A percentile compares a stretch with the other conserved stretches of the same genome.
Evolutionary conservation across 64 coral and sea anemone species (phyloP).

Genomic region (Platygyra sinensis): DNA sequence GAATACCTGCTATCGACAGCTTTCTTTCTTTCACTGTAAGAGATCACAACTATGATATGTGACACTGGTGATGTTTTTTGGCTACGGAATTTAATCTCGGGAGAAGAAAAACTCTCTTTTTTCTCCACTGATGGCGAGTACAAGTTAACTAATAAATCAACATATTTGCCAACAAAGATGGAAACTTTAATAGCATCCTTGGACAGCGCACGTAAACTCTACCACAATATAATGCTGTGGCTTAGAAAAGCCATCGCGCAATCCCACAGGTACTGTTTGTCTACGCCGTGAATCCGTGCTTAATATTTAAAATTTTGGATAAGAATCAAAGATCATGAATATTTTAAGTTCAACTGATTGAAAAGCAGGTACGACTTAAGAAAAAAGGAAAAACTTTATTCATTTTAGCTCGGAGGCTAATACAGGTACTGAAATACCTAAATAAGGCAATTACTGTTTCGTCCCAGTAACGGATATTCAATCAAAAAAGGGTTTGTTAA

Average conservation of each 20-base stretch:
- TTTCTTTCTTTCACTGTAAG: background rate
- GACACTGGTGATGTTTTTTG: background rate
- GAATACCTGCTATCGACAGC: background rate
- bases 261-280: slow-evolving; percentile 7
- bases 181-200: slow-evolving; percentile 26
- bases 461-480: background rate
- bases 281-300: background rate
- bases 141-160: background rate
- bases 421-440: background rate
- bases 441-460: slow-evolving; percentile 15
- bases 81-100: background rate
- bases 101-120: background rate
- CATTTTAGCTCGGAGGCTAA: background rate
- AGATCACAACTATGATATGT: slow-evolving; percentile 17
- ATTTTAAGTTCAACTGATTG: background rate
- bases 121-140: background rate
- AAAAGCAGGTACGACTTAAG: background rate
- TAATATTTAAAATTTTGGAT: slow-evolving; percentile 37
- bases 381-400: background rate
- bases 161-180: background rate
- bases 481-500: slow-evolving; percentile 30
- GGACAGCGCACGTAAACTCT: background rate
- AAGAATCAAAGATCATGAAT: slow-evolving; percentile 45
- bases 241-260: background rate
- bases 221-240: background rate